Evolutionary conservation across 1,140 invertebrate genomes (phyloP).

Genomic region (Drosophila watanabei): DNA sequence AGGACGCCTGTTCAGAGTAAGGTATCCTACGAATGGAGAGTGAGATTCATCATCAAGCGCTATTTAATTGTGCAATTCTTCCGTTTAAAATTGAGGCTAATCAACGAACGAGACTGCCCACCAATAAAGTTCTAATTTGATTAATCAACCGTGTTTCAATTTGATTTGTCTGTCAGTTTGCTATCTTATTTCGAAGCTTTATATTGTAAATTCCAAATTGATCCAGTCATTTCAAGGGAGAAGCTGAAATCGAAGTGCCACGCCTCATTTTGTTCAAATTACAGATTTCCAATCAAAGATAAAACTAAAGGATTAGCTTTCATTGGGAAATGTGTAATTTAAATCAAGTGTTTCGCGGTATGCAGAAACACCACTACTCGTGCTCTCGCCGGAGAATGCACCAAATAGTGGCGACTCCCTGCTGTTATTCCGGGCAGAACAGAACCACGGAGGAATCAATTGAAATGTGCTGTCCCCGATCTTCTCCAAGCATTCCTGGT

Average conservation of each 20-base stretch:
- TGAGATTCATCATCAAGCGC: background rate
- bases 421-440: background rate
- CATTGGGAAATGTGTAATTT: conserved; percentile 70
- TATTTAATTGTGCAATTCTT: conserved; percentile 47
- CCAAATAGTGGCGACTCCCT: background rate
- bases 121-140: conserved; percentile 26
- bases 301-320: conserved; percentile 28
- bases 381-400: conserved; percentile 5
- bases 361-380: background rate
- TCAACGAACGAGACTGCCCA: background rate
- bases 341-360: conserved; percentile 36
- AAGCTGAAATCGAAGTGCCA: background rate
- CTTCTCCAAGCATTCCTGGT: no score
- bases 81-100: conserved; percentile 40
- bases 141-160: conserved; percentile 1
- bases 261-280: conserved; percentile 60
- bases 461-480: background rate
- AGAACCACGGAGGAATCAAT: background rate
- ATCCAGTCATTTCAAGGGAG: conserved; percentile 2
- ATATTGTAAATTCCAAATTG: conserved; percentile 34
- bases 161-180: conserved; percentile 32
- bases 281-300: conserved; percentile 64
- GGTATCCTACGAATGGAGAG: conserved; percentile 35
- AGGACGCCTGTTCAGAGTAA: conserved; percentile 27
- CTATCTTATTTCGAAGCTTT: background rate